Base-by-base conservation (phyloP, 64 coral and sea anemone species). In the Actinia equina region DNA sequence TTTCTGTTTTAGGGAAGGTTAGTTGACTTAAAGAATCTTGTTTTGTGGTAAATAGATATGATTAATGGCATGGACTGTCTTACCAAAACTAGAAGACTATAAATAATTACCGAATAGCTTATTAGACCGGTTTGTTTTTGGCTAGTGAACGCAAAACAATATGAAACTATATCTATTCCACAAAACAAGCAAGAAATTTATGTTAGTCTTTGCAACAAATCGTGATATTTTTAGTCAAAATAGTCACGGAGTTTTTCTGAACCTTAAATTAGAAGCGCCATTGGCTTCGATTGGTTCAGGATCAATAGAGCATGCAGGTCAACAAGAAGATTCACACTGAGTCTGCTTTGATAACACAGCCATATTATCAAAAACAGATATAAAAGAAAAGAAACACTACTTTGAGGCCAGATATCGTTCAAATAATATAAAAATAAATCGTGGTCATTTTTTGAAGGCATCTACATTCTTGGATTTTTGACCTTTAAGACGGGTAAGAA, bases 1-100 rank as follows among this genome's bases (percentile, higher is more conserved):
- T 99, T 87, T 84, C 88, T 44, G 80, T 99, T 23, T 62, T 99
- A 84, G 97, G 93, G 14, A 86, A 91, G 97, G 97, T 99, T 52
- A 84, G 90, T 79, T 49, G 7, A 19, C 16, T 13, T 74, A 14
- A 30, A 14, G 69, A 2, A 41, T 41, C 69, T 74, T 74, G 69
- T 74, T 74, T 74, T 74, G 69, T 74, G 27, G n/a, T 26, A 74
- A 74, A 74, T 30, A 74, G 0, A 37, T 9, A 74, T 11, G 69
- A 74, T 74, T 74, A 30, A 26, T 26, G 26, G 69, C 23, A 41
- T 74, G 69, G 69, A 1, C 25, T 74, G 26, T 41, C 25, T 74
- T 74, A 26, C 69, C 69, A 74, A 74, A 74, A 74, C 69, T 74
- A 13, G 26, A 30, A 3, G 22, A 20, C 18, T 17, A 81, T 81